Evolutionary conservation across 2,888 invertebrate genomes (phyloP).

Genomic region (Conomelus anceps): DNA sequence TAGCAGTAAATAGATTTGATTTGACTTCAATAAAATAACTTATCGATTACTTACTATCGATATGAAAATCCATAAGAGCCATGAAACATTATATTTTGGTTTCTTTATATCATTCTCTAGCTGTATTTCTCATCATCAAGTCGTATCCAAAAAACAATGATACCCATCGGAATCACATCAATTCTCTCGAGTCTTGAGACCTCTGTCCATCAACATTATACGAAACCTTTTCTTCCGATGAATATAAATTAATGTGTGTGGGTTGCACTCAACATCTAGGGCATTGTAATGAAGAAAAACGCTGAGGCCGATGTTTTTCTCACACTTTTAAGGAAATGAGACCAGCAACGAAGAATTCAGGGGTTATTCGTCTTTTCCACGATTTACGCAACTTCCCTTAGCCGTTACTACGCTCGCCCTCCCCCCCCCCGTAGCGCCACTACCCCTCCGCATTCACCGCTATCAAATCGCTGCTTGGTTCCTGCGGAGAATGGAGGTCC

Average conservation of each 20-base stretch:
- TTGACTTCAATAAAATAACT: no score
- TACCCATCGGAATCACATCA: background rate
- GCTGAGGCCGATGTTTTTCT: background rate
- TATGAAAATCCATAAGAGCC: no score
- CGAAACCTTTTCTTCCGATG: background rate
- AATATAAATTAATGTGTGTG: background rate
- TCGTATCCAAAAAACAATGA: no score
- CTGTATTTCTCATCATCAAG: background rate
- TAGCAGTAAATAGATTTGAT: no score
- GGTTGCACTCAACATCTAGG: background rate
- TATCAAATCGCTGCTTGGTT: background rate
- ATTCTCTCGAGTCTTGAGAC: background rate
- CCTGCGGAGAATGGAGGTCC: background rate
- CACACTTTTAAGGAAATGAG: background rate
- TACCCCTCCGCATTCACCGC: background rate
- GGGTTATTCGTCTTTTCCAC: background rate
- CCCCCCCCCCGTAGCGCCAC: background rate
- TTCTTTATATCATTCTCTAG: background rate
- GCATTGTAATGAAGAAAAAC: background rate
- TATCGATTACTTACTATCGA: no score
- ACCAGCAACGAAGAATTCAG: background rate
- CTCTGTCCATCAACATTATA: background rate
- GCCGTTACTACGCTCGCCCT: background rate
- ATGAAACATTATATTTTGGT: no score
- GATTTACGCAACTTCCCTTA: background rate